phyloP scores from a whole-genome alignment of 2,888 invertebrate genomes.

The Tachystola acroxantha region DNA sequence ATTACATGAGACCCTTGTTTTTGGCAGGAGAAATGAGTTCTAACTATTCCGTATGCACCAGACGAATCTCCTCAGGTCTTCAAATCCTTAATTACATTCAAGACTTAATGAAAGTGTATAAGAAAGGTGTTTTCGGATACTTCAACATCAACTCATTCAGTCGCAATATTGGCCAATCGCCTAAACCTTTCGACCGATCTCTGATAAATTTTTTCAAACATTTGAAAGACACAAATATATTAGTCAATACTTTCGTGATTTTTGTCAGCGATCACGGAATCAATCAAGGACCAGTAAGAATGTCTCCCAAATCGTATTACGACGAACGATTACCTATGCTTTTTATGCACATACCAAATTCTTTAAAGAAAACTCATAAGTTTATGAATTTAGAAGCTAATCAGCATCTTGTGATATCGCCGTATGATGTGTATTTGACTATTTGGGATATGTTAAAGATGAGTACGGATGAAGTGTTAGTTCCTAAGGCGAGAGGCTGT shows the following conservation, averaged over 20 bases:
- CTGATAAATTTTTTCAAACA: background rate
- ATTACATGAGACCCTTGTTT: conserved; percentile 23
- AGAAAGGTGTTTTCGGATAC: background rate
- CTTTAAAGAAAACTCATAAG: background rate
- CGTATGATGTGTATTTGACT: background rate
- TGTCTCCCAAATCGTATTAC: background rate
- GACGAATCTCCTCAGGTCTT: background rate
- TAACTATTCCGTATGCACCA: background rate
- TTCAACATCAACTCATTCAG: background rate
- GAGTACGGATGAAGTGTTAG: background rate
- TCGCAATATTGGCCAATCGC: background rate
- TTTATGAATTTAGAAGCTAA: background rate
- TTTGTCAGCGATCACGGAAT: conserved; percentile 1
- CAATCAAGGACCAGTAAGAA: background rate
- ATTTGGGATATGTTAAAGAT: background rate
- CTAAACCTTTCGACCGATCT: background rate
- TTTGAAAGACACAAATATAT: background rate
- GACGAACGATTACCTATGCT: conserved; percentile 2
- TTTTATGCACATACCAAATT: background rate
- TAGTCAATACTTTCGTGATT: background rate
- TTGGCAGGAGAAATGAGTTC: conserved; percentile 5
- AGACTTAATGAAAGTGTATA: background rate
- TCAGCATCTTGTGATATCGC: background rate
- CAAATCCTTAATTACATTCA: background rate
- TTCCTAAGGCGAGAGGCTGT: background rate